Conservation (phyloP, 1,140 invertebrate species). For the Holotrichia oblita region DNA sequence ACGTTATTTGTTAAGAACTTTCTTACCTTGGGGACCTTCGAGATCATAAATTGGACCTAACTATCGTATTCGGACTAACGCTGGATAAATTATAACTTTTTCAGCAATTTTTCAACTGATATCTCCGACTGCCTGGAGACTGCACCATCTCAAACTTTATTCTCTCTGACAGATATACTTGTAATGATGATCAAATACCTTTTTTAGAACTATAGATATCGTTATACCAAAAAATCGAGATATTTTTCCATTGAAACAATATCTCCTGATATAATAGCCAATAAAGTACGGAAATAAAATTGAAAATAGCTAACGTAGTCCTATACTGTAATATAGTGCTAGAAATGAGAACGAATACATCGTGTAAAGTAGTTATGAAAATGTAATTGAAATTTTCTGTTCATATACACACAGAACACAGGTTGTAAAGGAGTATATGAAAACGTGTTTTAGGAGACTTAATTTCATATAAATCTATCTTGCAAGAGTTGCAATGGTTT, state of each 20-base stretch:
- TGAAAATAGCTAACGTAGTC: no score
- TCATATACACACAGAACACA: no score
- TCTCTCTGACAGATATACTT: neutral
- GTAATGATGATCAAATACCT: neutral
- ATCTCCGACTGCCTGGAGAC: neutral
- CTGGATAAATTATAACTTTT: slow-evolving; percentile 10
- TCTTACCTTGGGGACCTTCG: neutral
- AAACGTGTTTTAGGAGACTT: no score
- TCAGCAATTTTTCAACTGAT: slow-evolving; percentile 2
- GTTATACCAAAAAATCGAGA: neutral
- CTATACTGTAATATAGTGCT: no score
- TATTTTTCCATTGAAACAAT: neutral
- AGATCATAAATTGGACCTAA: neutral
- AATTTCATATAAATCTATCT: no score
- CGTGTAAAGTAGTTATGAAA: no score
- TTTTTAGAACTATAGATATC: neutral
- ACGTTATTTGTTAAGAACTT: neutral
- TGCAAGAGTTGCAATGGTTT: no score
- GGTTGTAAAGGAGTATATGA: no score
- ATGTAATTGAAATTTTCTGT: no score
- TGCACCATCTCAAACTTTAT: neutral
- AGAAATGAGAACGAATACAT: no score
- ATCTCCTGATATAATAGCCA: no score
- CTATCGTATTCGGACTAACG: neutral
- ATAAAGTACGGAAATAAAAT: no score